Evolutionary conservation across 2,113 vertebrate genomes (phyloP), one percentile per base, ranked within the genome.

Genomic region (Cebus imitator): DNA sequence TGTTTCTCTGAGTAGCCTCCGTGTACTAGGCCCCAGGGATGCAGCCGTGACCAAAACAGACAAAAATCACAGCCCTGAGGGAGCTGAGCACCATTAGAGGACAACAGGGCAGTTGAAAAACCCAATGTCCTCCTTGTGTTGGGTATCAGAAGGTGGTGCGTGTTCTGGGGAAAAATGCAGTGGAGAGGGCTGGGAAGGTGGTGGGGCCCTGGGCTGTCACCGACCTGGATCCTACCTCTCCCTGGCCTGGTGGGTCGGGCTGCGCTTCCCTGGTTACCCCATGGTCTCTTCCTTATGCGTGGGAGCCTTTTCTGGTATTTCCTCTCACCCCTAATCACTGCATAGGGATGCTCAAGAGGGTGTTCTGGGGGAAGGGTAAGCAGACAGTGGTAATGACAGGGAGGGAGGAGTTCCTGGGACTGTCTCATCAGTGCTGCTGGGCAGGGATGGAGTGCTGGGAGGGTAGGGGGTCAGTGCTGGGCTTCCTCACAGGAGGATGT

Each of bases 171-270:
- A 40, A 7, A 43, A 17, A 4, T 7, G 1, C n/a, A 37, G 10
- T 16, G 43, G 81, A 35, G 30, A 17, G 23, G 55, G 50, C 37
- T 21, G 32, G 48, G 40, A 4, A 21, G 8, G 66, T 11, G 16
- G 30, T 10, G 8, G 23, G 82, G 23, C 4, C 35, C 7, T 0
- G 0, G 21, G 2, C n/a, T 30, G 50, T 12, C 61, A 6, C 2
- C 6, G 0, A 8, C 13, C 21, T 27, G 48, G 1, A 12, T 8
- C 18, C 64, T 73, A 40, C 25, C 30, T 25, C 1, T 6, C 16
- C 21, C 23, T 23, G 30, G 30, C 55, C 61, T 4, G 5, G 40
- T 30, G 7, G 58, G 11, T 58, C 0, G 3, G 14, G 25, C 11
- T n/a, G 32, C 1, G 4, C 32, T 10, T 40, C 50, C 30, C 30